Percentiles rank a stretch among this genome's conserved stretches.
These are phyloP conservation scores for Calameuta idolon DNA, from an alignment of 2,888 invertebrate genomes.

Conservation along the genomic window DNA sequence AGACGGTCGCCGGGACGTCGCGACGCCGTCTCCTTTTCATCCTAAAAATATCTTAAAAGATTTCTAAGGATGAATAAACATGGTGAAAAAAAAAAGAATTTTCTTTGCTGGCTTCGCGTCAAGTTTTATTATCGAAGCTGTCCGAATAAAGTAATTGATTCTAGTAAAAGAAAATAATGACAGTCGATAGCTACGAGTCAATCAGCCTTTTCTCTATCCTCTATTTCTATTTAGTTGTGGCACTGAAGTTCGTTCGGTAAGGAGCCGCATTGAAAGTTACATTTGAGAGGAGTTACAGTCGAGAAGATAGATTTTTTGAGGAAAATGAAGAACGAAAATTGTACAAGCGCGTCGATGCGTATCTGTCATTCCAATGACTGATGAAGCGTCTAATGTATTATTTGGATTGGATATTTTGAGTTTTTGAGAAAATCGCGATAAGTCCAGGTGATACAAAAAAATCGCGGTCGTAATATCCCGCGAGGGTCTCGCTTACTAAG, in stretches of 20 bases:
- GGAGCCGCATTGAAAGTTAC: background rate
- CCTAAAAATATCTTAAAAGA: background rate
- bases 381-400: background rate
- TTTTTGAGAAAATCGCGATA: background rate
- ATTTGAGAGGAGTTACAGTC: background rate
- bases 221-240: background rate
- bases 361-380: background rate
- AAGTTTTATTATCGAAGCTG: background rate
- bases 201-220: no score
- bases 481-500: background rate
- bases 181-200: no score
- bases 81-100: background rate
- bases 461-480: background rate
- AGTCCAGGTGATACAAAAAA: background rate
- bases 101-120: background rate
- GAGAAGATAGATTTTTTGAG: background rate
- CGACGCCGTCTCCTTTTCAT: background rate
- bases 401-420: background rate
- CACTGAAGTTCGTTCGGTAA: no score
- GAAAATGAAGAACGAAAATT: background rate
- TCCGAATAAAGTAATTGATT: background rate
- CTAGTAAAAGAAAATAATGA: background rate
- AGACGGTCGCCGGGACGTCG: background rate
- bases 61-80: background rate
- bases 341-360: background rate